These are phyloP conservation scores for Eulemur macaco DNA, from an alignment of 2,113 vertebrate genomes.

Conservation along the genomic window DNA sequence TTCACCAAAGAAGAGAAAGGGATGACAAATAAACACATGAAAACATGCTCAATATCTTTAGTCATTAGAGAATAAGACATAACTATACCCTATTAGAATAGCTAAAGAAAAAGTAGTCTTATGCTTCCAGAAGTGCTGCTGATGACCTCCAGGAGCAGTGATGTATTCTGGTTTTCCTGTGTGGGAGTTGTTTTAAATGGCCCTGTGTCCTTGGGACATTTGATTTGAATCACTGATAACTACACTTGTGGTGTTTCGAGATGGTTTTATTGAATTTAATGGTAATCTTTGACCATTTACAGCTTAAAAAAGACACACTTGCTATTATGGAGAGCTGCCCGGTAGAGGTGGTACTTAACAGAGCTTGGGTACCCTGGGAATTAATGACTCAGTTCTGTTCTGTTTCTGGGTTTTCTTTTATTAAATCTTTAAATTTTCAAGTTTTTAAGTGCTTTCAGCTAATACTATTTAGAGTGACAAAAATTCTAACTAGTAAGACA, in stretches of 20 bases:
- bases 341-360: neutral
- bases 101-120: too few species aligned
- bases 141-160: neutral
- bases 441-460: neutral
- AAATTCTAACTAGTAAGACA: neutral
- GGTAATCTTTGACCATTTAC: neutral
- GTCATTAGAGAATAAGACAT: neutral
- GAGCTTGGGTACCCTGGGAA: neutral
- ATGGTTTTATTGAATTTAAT: neutral
- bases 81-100: neutral
- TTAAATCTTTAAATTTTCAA: constrained; percentile 3
- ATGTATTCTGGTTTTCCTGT: neutral
- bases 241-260: neutral
- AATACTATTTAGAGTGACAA: neutral
- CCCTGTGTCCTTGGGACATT: neutral
- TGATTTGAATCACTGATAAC: neutral
- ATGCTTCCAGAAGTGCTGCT: neutral
- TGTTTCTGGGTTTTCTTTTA: neutral
- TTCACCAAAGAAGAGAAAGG: neutral
- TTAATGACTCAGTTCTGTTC: neutral
- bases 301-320: neutral
- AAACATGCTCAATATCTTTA: neutral
- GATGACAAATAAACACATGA: neutral
- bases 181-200: neutral
- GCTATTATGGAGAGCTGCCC: neutral